A percentile compares a stretch with the other conserved stretches of the same genome.
These are phyloP conservation scores for Luperina nickerlii DNA, from an alignment of 2,888 invertebrate species.

Conservation along the genomic window DNA sequence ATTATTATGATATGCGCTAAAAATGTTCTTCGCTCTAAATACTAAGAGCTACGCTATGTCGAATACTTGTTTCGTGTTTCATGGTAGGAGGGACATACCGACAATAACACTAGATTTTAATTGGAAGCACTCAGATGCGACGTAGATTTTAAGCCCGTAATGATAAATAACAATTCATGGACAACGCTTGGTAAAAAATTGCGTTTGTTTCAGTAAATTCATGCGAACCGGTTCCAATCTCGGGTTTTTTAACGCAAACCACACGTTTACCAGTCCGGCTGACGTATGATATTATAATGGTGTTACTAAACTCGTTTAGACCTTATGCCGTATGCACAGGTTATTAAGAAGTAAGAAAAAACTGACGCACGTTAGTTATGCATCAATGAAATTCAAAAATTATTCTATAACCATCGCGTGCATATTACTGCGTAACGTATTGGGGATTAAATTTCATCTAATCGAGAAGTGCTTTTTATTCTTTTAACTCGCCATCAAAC, in stretches of 20 bases:
- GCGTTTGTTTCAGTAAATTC: slow-evolving; percentile 46
- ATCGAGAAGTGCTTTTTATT: slow-evolving; percentile 51
- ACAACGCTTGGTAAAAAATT: slow-evolving; percentile 30
- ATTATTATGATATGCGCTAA: slow-evolving; percentile 56
- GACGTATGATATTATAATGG: slow-evolving; percentile 52
- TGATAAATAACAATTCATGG: slow-evolving; percentile 42
- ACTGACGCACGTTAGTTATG: slow-evolving; percentile 58
- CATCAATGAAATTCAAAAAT: slow-evolving; percentile 59
- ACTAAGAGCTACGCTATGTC: slow-evolving; percentile 61
- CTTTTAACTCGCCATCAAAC: slow-evolving; percentile 38
- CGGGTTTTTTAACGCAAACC: slow-evolving; percentile 31
- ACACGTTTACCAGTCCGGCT: slow-evolving; percentile 35
- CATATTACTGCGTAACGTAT: slow-evolving; percentile 53
- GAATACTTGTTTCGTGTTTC: slow-evolving; percentile 67
- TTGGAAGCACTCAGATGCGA: slow-evolving; percentile 64
- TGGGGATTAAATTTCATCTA: slow-evolving; percentile 49
- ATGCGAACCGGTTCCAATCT: slow-evolving; percentile 46
- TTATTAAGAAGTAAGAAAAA: slow-evolving; percentile 51
- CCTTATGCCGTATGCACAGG: slow-evolving; percentile 47
- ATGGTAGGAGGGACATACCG: slow-evolving; percentile 50
- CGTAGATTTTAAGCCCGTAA: slow-evolving; percentile 43
- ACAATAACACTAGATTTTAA: slow-evolving; percentile 50
- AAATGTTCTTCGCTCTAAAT: slow-evolving; percentile 77
- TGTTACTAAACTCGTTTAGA: slow-evolving; percentile 57
- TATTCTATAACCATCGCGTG: slow-evolving; percentile 55